These are phyloP conservation scores for Drosophila anomalata DNA, from an alignment of 2,888 invertebrate species.

Conservation along the genomic window DNA sequence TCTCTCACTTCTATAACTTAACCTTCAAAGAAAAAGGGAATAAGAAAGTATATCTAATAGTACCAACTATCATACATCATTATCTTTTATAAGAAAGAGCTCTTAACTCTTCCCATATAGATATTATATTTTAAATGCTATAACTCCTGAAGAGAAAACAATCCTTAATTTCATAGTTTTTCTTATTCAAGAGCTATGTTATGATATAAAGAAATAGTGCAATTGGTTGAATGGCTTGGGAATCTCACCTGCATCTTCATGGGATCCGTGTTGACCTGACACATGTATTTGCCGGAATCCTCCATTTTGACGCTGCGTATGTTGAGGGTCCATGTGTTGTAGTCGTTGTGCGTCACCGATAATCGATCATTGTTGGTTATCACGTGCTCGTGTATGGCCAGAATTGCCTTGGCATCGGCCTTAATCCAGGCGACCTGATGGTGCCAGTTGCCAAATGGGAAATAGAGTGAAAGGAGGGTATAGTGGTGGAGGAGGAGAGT, in stretches of 20 bases:
- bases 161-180: too few relatives aligned
- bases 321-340: slow-evolving; percentile 96
- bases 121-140: too few relatives aligned
- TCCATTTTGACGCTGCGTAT: slow-evolving; percentile 93
- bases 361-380: slow-evolving; percentile 96
- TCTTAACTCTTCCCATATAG: too few relatives aligned
- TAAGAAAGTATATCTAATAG: too few relatives aligned
- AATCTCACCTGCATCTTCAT: slow-evolving; percentile 94
- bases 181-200: too few relatives aligned
- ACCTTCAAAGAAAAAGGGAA: too few relatives aligned
- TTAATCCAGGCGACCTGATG: slow-evolving; percentile 96
- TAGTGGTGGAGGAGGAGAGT: slow-evolving; percentile 2
- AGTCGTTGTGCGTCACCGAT: slow-evolving; percentile 95
- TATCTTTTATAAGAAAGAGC: too few relatives aligned
- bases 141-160: too few relatives aligned
- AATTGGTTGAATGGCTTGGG: neutral
- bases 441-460: slow-evolving; percentile 22
- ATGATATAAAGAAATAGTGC: too few relatives aligned
- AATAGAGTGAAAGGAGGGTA: slow-evolving; percentile 1
- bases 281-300: slow-evolving; percentile 96
- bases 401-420: slow-evolving; percentile 95
- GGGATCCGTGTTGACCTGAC: slow-evolving; percentile 97
- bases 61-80: too few relatives aligned
- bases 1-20: too few relatives aligned
- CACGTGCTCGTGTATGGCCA: slow-evolving; percentile 96